These are phyloP conservation scores for Gerosis bhagava DNA, from an alignment of 2,888 invertebrate genomes.

Conservation along the genomic window DNA sequence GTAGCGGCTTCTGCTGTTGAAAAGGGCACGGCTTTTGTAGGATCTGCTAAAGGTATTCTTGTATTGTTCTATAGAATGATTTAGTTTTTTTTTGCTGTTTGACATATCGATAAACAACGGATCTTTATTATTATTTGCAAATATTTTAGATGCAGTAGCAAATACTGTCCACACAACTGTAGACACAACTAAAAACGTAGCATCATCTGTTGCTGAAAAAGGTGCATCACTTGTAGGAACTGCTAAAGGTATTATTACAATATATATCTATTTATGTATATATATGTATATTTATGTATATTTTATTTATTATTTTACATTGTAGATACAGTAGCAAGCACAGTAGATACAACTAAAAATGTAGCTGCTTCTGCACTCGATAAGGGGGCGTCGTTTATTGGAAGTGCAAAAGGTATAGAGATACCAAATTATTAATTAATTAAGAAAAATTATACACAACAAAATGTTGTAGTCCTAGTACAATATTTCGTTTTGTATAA, in stretches of 20 bases:
- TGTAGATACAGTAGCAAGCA: conserved; percentile 49
- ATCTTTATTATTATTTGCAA: too few relatives aligned
- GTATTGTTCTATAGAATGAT: too few relatives aligned
- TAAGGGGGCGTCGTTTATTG: conserved; percentile 47
- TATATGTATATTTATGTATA: neutral
- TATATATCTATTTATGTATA: too few relatives aligned
- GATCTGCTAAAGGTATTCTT: conserved; percentile 23
- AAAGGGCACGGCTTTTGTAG: conserved; percentile 34
- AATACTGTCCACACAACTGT: conserved; percentile 42
- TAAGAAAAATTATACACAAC: too few relatives aligned
- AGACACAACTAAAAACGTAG: conserved; percentile 41
- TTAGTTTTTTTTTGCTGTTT: too few relatives aligned
- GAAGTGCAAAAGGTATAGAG: conserved; percentile 46
- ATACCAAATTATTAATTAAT: conserved; percentile 1
- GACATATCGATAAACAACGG: too few relatives aligned
- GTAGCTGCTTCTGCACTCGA: conserved; percentile 48
- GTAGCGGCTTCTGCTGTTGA: conserved; percentile 38
- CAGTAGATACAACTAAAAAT: conserved; percentile 51
- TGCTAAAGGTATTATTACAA: conserved; percentile 39
- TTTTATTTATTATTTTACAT: conserved; percentile 5
- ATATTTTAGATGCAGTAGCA: conserved; percentile 47
- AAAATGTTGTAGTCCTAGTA: too few relatives aligned
- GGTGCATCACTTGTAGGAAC: conserved; percentile 45
- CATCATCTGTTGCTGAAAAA: conserved; percentile 44
- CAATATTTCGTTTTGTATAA: too few relatives aligned